Percentiles rank a stretch among this genome's conserved stretches.
Evolutionary conservation across 1,140 invertebrate genomes (phyloP).

Genomic region (Reticulitermes speratus): DNA sequence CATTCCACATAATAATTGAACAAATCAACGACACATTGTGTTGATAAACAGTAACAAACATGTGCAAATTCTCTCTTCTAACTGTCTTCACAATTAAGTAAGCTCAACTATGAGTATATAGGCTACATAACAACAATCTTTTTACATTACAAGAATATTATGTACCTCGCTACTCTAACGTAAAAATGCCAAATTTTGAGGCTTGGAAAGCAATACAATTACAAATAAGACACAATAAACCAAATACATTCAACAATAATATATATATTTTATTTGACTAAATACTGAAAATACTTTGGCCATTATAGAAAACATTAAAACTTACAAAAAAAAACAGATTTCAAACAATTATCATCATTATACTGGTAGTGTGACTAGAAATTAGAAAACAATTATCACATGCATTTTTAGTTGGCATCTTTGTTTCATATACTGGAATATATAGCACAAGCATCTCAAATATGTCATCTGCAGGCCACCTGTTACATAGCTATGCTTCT

Average conservation of each 20-base stretch:
- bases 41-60: no score
- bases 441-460: background rate
- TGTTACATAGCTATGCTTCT: background rate
- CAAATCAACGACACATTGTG: no score
- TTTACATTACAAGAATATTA: no score
- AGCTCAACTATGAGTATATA: no score
- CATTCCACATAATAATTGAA: no score
- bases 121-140: no score
- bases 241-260: background rate
- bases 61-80: no score
- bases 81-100: no score
- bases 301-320: background rate
- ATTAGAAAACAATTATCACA: background rate
- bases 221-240: background rate
- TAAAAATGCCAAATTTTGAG: no score
- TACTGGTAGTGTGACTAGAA: background rate
- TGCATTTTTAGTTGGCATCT: background rate
- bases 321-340: background rate
- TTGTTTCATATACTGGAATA: background rate
- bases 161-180: no score
- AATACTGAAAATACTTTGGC: slow-evolving; percentile 3
- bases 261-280: background rate
- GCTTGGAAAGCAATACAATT: no score
- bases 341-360: background rate
- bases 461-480: background rate